Conservation (phyloP, 2,113 vertebrate genomes). For the Tamias sibiricus region DNA sequence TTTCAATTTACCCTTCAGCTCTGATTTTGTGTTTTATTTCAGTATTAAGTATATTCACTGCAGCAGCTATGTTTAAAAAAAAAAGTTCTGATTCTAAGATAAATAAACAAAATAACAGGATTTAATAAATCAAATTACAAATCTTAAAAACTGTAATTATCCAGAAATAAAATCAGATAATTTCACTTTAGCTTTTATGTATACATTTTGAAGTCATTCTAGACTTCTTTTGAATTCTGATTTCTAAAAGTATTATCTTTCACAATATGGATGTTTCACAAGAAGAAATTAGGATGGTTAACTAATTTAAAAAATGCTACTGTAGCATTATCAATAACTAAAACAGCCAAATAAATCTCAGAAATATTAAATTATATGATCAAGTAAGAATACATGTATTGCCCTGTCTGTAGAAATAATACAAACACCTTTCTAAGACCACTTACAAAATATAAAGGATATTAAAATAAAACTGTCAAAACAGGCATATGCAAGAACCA, state of each 20-base stretch:
- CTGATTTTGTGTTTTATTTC: conserved; percentile 55
- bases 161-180: background rate
- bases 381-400: conserved; percentile 1
- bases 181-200: conserved; percentile 31
- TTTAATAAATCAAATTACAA: conserved; percentile 39
- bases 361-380: background rate
- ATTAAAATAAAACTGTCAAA: conserved; percentile 27
- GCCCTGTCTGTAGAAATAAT: conserved; percentile 37
- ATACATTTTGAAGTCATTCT: background rate
- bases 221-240: background rate
- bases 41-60: conserved; percentile 11
- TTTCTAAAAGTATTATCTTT: conserved; percentile 38
- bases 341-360: conserved; percentile 24
- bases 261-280: background rate
- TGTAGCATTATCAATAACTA: background rate
- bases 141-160: background rate
- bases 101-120: background rate
- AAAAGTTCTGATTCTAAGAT: conserved; percentile 44
- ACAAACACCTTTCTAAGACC: background rate
- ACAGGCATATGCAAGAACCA: background rate
- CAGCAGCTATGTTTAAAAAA: conserved; percentile 12
- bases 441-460: conserved; percentile 36
- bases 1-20: conserved; percentile 50
- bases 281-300: background rate
- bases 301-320: conserved; percentile 33